Evolutionary conservation across 2,113 vertebrate genomes (phyloP), one percentile per base, ranked within the genome.

Genomic region (Saccopteryx bilineata): DNA sequence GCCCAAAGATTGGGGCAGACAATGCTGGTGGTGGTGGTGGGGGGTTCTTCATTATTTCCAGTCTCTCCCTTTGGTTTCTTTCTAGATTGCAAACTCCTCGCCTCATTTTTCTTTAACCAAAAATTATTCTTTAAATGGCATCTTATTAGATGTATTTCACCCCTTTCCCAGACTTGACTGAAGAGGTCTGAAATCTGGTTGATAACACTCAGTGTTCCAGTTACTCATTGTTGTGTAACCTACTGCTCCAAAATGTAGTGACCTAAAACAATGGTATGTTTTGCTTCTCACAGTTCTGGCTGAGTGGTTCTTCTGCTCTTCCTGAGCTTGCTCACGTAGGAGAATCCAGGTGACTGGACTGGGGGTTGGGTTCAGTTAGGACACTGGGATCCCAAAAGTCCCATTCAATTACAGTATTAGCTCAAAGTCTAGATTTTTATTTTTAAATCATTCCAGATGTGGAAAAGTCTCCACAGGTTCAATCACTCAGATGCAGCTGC

Each of bases 321-420:
- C 17, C 19, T 28, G 66, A 90, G 23, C 17, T 33, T 81, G 54
- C 31, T 76, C 31, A n/a, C 8, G 23, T 72, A 63, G 8, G 48
- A 24, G 54, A 76, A 58, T 54, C 80, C 63, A 63, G 5, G 15
- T 56, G 48, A 46, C 15, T 24, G 46, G 5, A 60, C 18, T 17
- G 7, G 3, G 6, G 48, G 3, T 7, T 28, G 11, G 26, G 48
- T 23, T 91, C 18, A 26, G 50, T 13, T 6, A 18, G 4, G 26
- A 50, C 21, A n/a, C 31, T 50, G 48, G 31, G 15, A 74, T 14
- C 10, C 26, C 18, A 3, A 68, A 72, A 83, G 5, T 94, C 83
- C 88, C 50, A 61, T 89, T 74, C 24, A 91, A 54, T 66, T 94
- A 80, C 11, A 74, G 9, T 17, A 56, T 61, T 68, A 88, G n/a